Conservation (phyloP, 1,140 invertebrate species). For the Lethrus apterus region DNA sequence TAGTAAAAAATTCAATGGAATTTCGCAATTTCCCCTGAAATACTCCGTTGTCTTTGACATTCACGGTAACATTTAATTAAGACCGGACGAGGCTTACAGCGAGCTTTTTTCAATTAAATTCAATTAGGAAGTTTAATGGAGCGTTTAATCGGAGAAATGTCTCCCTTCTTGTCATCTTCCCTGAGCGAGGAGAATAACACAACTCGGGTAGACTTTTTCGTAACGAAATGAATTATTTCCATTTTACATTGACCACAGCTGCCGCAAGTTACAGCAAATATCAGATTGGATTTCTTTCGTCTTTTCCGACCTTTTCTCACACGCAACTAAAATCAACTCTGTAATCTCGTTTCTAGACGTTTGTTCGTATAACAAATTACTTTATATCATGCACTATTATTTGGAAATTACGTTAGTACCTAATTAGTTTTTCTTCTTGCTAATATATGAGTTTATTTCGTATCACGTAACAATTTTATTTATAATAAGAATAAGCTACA, state of each 20-base stretch:
- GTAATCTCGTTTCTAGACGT: too few species aligned
- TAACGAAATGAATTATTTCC: conserved; percentile 25
- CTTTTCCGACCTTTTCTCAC: neutral
- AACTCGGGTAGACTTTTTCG: conserved; percentile 12
- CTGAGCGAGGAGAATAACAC: conserved; percentile 11
- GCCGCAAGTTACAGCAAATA: conserved; percentile 22
- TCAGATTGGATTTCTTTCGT: conserved; percentile 19
- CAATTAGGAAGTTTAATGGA: conserved; percentile 23
- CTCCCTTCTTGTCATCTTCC: conserved; percentile 16
- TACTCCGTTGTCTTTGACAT: conserved; percentile 8
- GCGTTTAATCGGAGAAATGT: conserved; percentile 21
- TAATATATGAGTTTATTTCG: too few species aligned
- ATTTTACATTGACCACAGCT: conserved; percentile 25
- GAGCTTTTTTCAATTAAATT: conserved; percentile 22
- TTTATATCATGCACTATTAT: too few species aligned
- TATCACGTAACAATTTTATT: too few species aligned
- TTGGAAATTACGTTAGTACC: too few species aligned
- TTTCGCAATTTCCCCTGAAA: too few species aligned
- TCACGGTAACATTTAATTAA: conserved; percentile 22
- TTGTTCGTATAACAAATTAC: too few species aligned
- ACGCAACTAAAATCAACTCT: too few species aligned
- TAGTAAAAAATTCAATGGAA: too few species aligned
- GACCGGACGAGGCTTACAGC: too few species aligned
- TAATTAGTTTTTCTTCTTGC: too few species aligned
- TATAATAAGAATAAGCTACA: too few species aligned